Conservation (phyloP, 2,113 vertebrate species). For the Petroica traversi region DNA sequence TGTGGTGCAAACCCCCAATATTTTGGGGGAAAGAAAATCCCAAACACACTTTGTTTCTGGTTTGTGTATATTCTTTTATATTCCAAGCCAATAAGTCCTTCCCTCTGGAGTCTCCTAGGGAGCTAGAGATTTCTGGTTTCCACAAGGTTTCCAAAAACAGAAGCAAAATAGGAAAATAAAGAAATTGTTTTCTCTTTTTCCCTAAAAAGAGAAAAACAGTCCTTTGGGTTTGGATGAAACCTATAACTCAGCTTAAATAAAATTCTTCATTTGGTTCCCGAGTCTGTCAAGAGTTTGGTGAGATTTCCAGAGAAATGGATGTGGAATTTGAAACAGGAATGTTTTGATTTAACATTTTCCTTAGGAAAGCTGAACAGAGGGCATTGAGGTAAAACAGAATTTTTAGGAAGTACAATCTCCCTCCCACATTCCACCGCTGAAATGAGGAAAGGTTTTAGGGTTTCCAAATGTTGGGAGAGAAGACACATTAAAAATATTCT, state of each 20-base stretch:
- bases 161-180: neutral
- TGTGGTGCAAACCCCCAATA: neutral
- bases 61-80: neutral
- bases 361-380: neutral
- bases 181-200: neutral
- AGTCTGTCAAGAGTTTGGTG: neutral
- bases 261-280: neutral
- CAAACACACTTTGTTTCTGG: neutral
- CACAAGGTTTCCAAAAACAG: neutral
- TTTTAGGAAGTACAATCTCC: rapidly evolving
- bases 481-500: neutral
- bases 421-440: neutral
- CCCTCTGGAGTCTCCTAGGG: neutral
- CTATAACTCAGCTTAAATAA: neutral
- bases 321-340: rapidly evolving
- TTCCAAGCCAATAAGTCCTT: neutral
- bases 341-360: neutral
- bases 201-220: neutral
- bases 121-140: neutral
- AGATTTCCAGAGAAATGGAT: neutral
- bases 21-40: rapidly evolving
- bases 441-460: neutral
- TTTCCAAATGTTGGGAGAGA: neutral
- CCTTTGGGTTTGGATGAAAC: neutral
- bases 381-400: neutral